phyloP scores from a whole-genome alignment of 2,113 vertebrate species.

The Oxygymnocypris stewartii region DNA sequence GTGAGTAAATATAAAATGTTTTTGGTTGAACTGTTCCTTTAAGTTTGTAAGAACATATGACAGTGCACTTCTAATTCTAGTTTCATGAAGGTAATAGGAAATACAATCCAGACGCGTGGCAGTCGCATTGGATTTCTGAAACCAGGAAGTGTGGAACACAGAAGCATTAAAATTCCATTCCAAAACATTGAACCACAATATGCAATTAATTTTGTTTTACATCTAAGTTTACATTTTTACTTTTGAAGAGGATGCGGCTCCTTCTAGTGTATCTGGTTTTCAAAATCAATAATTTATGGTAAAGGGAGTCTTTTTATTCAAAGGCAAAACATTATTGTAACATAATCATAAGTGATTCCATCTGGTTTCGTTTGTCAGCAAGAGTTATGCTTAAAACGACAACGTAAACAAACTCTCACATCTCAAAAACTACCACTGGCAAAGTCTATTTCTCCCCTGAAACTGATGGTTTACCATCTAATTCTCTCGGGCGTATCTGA shows the following conservation, averaged over 20 bases:
- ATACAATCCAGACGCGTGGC: background rate
- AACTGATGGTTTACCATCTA: conserved; percentile 77
- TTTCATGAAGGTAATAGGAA: background rate
- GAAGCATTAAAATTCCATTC: background rate
- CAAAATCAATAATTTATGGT: conserved; percentile 67
- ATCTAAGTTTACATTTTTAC: background rate
- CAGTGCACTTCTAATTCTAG: background rate
- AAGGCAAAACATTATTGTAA: conserved; percentile 63
- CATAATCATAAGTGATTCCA: conserved; percentile 71
- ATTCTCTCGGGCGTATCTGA: conserved; percentile 70
- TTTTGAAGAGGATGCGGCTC: conserved; percentile 29
- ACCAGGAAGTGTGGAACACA: background rate
- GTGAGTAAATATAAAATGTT: background rate
- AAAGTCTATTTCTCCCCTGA: conserved; percentile 61
- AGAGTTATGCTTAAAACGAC: conserved; percentile 67
- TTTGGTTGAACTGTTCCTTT: background rate
- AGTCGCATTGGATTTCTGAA: background rate
- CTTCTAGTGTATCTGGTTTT: conserved; percentile 56
- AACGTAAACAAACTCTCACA: conserved; percentile 70
- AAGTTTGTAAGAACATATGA: background rate
- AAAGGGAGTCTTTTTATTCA: conserved; percentile 61
- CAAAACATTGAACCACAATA: conserved; percentile 8
- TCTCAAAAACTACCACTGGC: conserved; percentile 68
- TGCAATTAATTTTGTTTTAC: background rate
- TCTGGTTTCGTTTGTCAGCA: conserved; percentile 73